Evolutionary conservation across 2,113 vertebrate genomes (phyloP), one percentile per base, ranked within the genome.

Genomic region (Rynchops niger): DNA sequence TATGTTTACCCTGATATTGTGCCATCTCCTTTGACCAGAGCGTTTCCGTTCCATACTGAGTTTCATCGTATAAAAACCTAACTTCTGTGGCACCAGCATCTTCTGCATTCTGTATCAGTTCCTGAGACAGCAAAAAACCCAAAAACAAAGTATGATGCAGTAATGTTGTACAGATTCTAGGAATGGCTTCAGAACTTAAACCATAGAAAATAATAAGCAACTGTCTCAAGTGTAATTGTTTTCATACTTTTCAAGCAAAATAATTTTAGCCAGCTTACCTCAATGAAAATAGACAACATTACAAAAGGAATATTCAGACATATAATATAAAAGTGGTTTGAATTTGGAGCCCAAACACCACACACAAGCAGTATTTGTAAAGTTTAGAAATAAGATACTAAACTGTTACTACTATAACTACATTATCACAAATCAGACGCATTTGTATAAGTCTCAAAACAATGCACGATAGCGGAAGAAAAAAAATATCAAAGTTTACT

Each of bases 101-200:
- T 96, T 99, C 99, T 69, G 99, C 99, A 97, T 99, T 99, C 97
- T 99, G 99, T 97, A 99, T 99, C 97, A 99, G 97, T 83, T 99
- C 99, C 99, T 99, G 96, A 83, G 71, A 55, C 26, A 94, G 76
- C 6, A 79, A 93, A 94, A 15, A 87, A 88, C n/a, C 18, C 9
- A 6, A 71, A 82, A 63, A 2, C 9, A 45, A 78, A 82, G 22
- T 55, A 38, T 53, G 49, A 86, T 20, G 32, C 4, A 87, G 38
- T 70, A 53, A 95, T 43, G 34, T 49, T 79, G 34, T 36, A 38
- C 5, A 20, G 43, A 93, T 56, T 71, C 52, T 58, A 83, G 42
- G 27, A 71, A 82, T 12, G 43, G 19, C 34, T 91, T 88, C 78
- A 52, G 40, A 90, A 78, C 15, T 78, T 77, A 34, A 61, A 52